Conservation (phyloP, 2,888 invertebrate species). For the Cheilosia urbana region DNA sequence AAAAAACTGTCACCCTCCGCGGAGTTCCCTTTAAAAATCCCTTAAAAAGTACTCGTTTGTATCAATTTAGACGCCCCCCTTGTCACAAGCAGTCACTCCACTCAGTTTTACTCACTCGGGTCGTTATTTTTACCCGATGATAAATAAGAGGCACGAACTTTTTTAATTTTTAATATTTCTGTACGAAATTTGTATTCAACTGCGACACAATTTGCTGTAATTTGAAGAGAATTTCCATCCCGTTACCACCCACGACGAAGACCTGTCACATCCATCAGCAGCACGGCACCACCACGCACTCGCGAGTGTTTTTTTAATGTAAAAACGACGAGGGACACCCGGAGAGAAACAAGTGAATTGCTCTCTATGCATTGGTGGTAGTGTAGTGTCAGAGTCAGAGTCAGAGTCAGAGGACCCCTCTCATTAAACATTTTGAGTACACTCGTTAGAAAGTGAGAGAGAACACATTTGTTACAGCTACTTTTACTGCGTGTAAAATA, state of each 20-base stretch:
- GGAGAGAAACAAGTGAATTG: conserved; percentile 25
- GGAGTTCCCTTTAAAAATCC: no score
- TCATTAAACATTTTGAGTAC: conserved; percentile 49
- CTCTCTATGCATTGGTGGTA: conserved; percentile 21
- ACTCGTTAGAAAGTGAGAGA: conserved; percentile 53
- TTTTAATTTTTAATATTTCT: conserved; percentile 15
- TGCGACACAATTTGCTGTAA: conserved; percentile 21
- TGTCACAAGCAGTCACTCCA: not conserved
- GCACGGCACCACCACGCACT: conserved; percentile 14
- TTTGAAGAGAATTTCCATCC: conserved; percentile 28
- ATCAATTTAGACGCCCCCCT: not conserved
- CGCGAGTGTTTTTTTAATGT: conserved; percentile 18
- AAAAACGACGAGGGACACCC: conserved; percentile 28
- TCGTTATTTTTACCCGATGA: conserved; percentile 10
- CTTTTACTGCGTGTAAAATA: conserved; percentile 70
- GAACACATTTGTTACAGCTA: conserved; percentile 57
- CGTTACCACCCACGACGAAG: conserved; percentile 40
- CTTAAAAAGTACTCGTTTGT: not conserved
- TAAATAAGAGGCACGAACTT: conserved; percentile 12
- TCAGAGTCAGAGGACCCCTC: conserved; percentile 8
- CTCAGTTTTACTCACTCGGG: conserved; percentile 6
- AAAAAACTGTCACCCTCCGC: no score
- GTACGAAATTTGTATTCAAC: conserved; percentile 22
- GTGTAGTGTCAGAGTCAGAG: conserved; percentile 4
- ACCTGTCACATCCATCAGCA: conserved; percentile 28